Evolutionary conservation across 2,113 vertebrate genomes (phyloP), one percentile per base, ranked within the genome.

Genomic region (Nansenia antarctica): DNA sequence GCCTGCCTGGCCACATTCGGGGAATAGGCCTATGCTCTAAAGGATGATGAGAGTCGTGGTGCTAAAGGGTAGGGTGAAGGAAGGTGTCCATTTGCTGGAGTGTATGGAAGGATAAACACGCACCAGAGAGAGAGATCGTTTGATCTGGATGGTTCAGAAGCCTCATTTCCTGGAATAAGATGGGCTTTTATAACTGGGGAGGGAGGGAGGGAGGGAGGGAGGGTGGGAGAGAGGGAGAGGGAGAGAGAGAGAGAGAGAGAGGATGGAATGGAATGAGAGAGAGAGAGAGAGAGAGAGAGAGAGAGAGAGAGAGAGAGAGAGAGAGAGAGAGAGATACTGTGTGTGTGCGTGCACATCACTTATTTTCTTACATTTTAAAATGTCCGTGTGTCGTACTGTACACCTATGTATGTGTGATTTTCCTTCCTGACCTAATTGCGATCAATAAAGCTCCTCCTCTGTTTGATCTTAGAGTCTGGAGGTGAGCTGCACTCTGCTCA

Each of bases 401-500:
- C 12, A 15, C 12, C n/a, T 37, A 12, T 37, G 37, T 42, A 18
- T 42, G 15, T 42, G 39, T 11, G 18, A 18, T 18, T 18, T 42
- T 3, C 18, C 39, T 42, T 42, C 14, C 39, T 4, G 15, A 18
- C 3, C 14, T 5, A 42, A 30, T 62, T 42, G 37, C 54, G n/a
- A 66, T 62, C 59, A 39, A 7, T 52, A 72, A 76, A 34, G 65
- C 76, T 30, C 72, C 18, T 64, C 35, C 27, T 15, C 29, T 27
- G 0, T 70, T 39, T 65, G 67, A 71, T 81, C 62, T 78, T 61
- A 32, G 53, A 11, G 29, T 58, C 75, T 45, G 3, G 69, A 77
- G 62, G 69, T 65, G 85, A 68, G 77, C 64, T 29, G 26, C 73
- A 65, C 67, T 55, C 45, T 42, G 61, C 57, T 73, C 39, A 53